phyloP scores from a whole-genome alignment of 2,113 vertebrate genomes.

The Grammomys surdaster region DNA sequence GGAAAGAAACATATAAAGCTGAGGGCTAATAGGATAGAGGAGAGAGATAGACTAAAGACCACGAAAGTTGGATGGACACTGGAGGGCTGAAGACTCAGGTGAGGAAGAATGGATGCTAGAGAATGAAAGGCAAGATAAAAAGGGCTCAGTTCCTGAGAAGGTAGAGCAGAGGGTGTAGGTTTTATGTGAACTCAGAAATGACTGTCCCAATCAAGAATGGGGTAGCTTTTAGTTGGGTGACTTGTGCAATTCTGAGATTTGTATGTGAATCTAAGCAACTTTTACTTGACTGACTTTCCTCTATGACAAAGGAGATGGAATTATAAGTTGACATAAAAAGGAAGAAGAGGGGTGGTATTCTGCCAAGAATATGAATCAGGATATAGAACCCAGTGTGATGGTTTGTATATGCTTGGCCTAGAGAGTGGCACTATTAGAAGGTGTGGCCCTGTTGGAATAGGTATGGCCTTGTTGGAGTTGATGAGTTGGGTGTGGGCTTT shows the following conservation, averaged over 20 bases:
- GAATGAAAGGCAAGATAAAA: not conserved
- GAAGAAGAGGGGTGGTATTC: no score
- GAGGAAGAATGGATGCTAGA: not conserved
- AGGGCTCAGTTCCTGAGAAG: no score
- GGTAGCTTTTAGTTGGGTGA: not conserved
- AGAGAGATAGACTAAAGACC: not conserved
- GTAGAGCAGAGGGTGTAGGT: not conserved
- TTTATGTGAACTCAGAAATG: rapidly evolving
- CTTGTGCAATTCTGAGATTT: not conserved
- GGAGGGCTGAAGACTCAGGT: not conserved
- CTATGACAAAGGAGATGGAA: not conserved
- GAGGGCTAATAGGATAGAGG: not conserved
- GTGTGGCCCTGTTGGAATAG: no score
- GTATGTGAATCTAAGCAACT: not conserved
- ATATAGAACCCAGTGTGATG: no score
- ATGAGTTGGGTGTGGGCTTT: no score
- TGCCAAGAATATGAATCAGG: not conserved
- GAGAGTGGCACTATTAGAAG: no score
- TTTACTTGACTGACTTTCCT: not conserved
- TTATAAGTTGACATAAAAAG: not conserved
- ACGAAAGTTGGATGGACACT: not conserved
- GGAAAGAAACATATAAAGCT: not conserved
- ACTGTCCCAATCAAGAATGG: no score
- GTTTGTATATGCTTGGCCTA: no score
- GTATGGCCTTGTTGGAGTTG: no score